Percentiles rank a stretch among this genome's conserved stretches.
phyloP scores from a whole-genome alignment of 1,140 invertebrate species.

The Gerris buenoi region DNA sequence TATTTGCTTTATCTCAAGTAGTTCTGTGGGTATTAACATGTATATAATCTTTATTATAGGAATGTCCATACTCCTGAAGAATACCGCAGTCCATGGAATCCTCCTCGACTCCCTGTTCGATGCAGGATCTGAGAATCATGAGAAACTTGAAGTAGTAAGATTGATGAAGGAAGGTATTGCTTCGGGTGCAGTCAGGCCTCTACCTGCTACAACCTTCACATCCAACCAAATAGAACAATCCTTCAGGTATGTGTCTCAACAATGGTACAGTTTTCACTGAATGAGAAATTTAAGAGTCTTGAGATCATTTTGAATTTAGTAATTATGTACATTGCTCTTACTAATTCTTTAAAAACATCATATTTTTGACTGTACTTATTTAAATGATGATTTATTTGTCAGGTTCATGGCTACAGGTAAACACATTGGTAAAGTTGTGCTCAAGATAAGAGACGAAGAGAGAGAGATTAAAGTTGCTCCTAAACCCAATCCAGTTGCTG shows the following conservation, averaged over 20 bases:
- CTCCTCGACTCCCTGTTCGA: slow-evolving; percentile 80
- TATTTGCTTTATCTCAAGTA: too few species aligned
- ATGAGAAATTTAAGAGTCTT: too few species aligned
- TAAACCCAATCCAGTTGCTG: slow-evolving; percentile 41
- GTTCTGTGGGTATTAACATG: too few species aligned
- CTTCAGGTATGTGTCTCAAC: slow-evolving; percentile 40
- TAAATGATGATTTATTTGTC: too few species aligned
- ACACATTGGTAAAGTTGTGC: slow-evolving; percentile 89
- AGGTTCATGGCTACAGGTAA: slow-evolving; percentile 91
- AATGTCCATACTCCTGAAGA: slow-evolving; percentile 89
- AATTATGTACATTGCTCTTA: too few species aligned
- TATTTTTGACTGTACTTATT: too few species aligned
- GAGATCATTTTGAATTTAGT: too few species aligned
- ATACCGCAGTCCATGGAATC: slow-evolving; percentile 92
- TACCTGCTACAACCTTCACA: slow-evolving; percentile 65
- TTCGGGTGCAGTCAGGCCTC: slow-evolving; percentile 66
- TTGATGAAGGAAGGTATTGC: slow-evolving; percentile 69
- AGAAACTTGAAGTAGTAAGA: slow-evolving; percentile 55
- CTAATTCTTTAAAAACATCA: too few species aligned
- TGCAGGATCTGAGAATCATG: slow-evolving; percentile 37
- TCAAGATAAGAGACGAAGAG: slow-evolving; percentile 77
- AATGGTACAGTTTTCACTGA: too few species aligned
- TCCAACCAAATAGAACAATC: slow-evolving; percentile 81
- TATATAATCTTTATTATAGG: slow-evolving; percentile 34
- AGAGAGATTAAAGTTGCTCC: slow-evolving; percentile 33